Evolutionary conservation across 2,113 vertebrate genomes (phyloP).

Genomic region (Zosterops japonicus): DNA sequence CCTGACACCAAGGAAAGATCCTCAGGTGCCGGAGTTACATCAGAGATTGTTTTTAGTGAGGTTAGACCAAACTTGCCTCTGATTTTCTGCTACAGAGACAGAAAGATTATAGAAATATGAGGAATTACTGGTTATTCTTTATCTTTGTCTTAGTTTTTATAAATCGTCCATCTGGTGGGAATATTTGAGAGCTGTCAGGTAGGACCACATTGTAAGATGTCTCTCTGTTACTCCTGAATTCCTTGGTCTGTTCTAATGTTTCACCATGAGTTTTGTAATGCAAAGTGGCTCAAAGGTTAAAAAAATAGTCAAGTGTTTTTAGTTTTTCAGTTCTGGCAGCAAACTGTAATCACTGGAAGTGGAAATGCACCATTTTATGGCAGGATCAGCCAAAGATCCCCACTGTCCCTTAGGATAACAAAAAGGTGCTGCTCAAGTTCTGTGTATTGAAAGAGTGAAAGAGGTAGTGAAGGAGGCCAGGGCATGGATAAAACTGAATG

Average conservation of each 20-base stretch:
- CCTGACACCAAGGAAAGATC: no score
- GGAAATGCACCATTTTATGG: neutral
- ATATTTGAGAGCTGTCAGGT: neutral
- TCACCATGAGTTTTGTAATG: neutral
- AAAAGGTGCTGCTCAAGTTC: accelerated
- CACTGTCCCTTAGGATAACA: neutral
- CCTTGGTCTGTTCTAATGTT: neutral
- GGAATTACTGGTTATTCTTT: neutral
- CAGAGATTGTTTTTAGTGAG: neutral
- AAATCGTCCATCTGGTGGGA: neutral
- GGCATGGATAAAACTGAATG: neutral
- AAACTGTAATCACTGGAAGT: neutral
- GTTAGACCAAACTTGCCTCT: neutral
- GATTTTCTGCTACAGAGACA: neutral
- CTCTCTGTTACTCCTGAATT: neutral
- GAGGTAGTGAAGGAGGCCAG: neutral
- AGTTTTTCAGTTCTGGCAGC: neutral
- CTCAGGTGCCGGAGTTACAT: accelerated
- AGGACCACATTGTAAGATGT: neutral
- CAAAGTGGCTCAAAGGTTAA: neutral
- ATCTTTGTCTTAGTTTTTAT: neutral
- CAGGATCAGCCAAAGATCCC: neutral
- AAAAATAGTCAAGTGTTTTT: neutral
- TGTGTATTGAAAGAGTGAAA: neutral
- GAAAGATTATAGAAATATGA: neutral